Base-by-base conservation (phyloP, 2,888 invertebrate species). In the Drosophila multiciliata region DNA sequence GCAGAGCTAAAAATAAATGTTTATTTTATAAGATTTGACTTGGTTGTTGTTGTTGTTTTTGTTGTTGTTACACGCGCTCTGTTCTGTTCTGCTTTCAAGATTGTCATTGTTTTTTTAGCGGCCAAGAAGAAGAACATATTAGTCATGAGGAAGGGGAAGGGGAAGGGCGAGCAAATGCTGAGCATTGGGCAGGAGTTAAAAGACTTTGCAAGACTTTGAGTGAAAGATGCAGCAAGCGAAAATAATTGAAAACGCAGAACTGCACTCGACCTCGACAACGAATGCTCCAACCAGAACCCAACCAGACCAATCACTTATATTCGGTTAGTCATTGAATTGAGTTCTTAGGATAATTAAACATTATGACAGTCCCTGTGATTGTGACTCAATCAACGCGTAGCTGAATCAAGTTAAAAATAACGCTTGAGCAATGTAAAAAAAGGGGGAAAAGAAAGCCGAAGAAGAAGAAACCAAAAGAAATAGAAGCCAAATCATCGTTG, bases 1-100 rank as follows among this genome's bases (percentile, higher is more conserved):
- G 45, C 60, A 75, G 68, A 68, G 74, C 88, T 85, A 88, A 86
- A 88, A 85, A 85, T 88, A 88, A 86, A 88, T 85, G 77, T 83
- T 80, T 88, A 86, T 88, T 88, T 88, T 88, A 82, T 86, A 83
- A 83, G 78, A 86, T 73, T 77, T 73, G 50, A 64, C 66, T 52
- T 67, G 57, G 75, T 52, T 59, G 26, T 32, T 59, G 53, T 40
- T 63, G 52, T 29, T 55, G 49, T 32, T 62, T 29, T 45, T 73
- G 32, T 32, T 42, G 36, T 35, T 40, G 73, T 38, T 67, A 63
- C 74, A 75, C 70, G 49, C 70, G 53, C 60, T 73, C 33, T 52
- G 53, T 32, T 29, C 23, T 53, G 40, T 42, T 20, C 45, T 75
- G 73, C 53, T 63, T 71, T 75, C 63, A 70, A 73, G 67, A 66